Conservation (phyloP, 2,888 invertebrate genomes). For the Noctuana brunneofusca region DNA sequence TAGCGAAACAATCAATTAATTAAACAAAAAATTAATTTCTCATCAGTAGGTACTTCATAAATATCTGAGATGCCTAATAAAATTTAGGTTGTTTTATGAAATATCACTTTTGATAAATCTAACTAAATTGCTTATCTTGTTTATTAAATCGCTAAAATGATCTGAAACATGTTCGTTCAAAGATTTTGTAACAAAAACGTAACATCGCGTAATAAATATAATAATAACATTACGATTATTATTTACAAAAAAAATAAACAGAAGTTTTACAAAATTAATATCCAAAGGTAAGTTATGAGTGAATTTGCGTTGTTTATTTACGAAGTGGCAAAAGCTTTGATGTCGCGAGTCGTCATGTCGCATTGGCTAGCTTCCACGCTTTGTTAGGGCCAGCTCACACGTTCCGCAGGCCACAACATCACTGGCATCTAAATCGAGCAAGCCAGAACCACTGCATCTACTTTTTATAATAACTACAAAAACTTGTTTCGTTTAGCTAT, state of each 20-base stretch:
- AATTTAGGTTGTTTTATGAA: no score
- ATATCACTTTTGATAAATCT: no score
- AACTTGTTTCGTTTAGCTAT: not conserved
- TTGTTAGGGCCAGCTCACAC: not conserved
- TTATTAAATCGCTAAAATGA: not conserved
- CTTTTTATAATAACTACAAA: not conserved
- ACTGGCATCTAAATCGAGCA: not conserved
- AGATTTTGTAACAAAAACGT: not conserved
- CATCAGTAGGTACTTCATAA: no score
- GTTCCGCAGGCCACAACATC: not conserved
- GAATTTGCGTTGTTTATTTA: slow-evolving; percentile 60
- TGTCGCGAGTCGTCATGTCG: slow-evolving; percentile 43
- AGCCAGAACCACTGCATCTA: not conserved
- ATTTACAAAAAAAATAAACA: slow-evolving; percentile 17
- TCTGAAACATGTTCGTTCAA: not conserved
- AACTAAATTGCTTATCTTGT: no score
- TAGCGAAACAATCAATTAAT: no score
- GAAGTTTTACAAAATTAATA: slow-evolving; percentile 22
- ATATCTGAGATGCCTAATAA: no score
- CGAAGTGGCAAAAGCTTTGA: slow-evolving; percentile 70
- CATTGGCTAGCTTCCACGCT: slow-evolving; percentile 62
- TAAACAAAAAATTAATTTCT: no score
- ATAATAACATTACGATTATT: not conserved
- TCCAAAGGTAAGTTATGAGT: slow-evolving; percentile 34
- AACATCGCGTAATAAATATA: not conserved